phyloP scores from a whole-genome alignment of 2,113 vertebrate species.

The Cinclus cinclus region DNA sequence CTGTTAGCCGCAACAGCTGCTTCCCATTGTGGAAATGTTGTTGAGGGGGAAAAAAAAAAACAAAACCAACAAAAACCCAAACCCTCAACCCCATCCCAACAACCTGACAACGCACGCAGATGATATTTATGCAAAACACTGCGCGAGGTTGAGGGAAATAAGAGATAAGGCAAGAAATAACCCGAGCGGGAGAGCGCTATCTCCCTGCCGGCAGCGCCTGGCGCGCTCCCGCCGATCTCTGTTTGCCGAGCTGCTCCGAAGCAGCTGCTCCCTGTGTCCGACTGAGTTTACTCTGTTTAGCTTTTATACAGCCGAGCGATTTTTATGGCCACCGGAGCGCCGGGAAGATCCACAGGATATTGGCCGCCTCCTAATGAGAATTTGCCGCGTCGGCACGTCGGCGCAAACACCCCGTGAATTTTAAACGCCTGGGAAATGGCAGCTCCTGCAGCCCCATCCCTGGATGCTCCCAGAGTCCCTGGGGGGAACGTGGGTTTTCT shows the following conservation, averaged over 20 bases:
- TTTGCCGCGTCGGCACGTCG: neutral
- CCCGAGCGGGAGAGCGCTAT: neutral
- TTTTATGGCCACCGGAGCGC: constrained; percentile 61
- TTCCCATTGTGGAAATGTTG: constrained; percentile 1
- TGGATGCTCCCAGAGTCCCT: constrained; percentile 9
- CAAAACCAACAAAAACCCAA: neutral
- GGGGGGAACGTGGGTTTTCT: neutral
- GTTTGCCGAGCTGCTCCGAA: constrained; percentile 44
- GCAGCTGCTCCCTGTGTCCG: constrained; percentile 60
- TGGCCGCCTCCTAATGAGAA: constrained; percentile 63
- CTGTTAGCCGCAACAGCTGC: neutral
- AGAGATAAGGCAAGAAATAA: constrained; percentile 35
- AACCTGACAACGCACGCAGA: neutral
- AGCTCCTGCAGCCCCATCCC: neutral
- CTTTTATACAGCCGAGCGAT: constrained; percentile 55
- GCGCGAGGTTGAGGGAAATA: neutral
- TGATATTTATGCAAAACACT: neutral
- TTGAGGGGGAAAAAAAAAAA: neutral
- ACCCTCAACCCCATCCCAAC: neutral
- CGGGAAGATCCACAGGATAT: constrained; percentile 64
- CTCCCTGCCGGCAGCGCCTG: neutral
- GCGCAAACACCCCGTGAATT: neutral
- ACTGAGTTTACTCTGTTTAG: constrained; percentile 29
- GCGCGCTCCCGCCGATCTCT: neutral
- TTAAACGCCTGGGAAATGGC: constrained; percentile 10